These are phyloP conservation scores for Melinaea marsaeus DNA, from an alignment of 2,888 invertebrate species.

Conservation along the genomic window DNA sequence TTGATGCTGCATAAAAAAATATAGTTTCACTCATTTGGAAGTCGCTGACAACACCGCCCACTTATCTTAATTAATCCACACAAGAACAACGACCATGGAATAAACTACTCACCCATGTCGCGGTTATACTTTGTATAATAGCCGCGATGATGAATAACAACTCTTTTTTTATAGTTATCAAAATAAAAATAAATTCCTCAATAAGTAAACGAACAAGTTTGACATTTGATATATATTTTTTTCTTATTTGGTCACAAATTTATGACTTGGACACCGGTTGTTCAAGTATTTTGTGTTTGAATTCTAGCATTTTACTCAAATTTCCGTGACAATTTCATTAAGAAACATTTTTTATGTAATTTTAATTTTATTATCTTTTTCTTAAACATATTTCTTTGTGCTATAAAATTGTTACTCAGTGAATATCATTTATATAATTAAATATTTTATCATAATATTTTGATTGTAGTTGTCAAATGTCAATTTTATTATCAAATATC, in stretches of 20 bases:
- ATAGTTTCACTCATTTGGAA: constrained; percentile 44
- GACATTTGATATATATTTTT: constrained; percentile 37
- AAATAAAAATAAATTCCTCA: constrained; percentile 28
- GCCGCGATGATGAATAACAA: constrained; percentile 32
- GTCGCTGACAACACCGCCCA: constrained; percentile 28
- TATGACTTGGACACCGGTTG: not conserved
- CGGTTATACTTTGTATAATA: constrained; percentile 40
- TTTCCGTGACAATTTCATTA: not conserved
- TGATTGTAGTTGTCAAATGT: constrained; percentile 13
- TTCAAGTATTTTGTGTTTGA: not conserved
- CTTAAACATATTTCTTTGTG: not conserved
- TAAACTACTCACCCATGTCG: constrained; percentile 66
- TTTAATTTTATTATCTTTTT: not conserved
- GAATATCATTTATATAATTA: not conserved
- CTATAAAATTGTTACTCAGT: too few relatives aligned
- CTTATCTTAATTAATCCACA: constrained; percentile 28
- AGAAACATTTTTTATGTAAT: not conserved
- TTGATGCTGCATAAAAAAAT: constrained; percentile 66
- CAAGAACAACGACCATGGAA: constrained; percentile 41
- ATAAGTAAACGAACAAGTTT: constrained; percentile 42
- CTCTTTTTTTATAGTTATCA: constrained; percentile 16
- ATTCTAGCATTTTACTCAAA: too few relatives aligned
- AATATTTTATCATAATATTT: constrained; percentile 1
- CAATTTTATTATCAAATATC: constrained; percentile 33
- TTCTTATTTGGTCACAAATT: not conserved